Conservation (phyloP, 1,140 invertebrate species). For the Brachionus rotundiformis region DNA sequence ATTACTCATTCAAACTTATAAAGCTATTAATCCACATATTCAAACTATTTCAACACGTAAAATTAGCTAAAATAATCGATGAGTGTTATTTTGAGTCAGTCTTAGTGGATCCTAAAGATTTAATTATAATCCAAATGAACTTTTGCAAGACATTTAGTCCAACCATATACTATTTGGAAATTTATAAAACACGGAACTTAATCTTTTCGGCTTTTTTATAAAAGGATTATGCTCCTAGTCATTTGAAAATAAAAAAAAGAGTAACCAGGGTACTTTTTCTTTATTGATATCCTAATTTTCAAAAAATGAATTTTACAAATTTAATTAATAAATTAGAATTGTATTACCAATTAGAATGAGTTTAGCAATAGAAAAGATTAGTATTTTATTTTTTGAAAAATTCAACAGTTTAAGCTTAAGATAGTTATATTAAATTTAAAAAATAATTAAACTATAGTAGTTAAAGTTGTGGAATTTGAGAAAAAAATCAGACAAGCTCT, state of each 20-base stretch:
- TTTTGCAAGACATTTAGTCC: constrained; percentile 2
- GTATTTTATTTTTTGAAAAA: no score
- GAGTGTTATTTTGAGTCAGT: background rate
- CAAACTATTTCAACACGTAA: background rate
- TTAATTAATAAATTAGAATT: no score
- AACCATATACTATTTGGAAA: background rate
- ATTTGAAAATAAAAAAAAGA: background rate
- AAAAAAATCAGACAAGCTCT: no score
- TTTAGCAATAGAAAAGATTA: no score
- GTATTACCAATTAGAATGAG: no score
- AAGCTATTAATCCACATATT: background rate
- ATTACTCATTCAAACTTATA: background rate
- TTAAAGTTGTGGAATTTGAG: no score
- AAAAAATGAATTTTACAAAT: background rate
- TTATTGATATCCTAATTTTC: background rate
- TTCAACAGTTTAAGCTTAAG: no score
- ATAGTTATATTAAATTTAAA: no score
- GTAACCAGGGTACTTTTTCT: background rate
- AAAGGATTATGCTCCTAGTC: background rate
- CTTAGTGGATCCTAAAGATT: background rate
- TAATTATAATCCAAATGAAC: constrained; percentile 14
- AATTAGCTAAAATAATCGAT: constrained; percentile 6
- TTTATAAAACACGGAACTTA: background rate
- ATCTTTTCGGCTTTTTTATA: background rate
- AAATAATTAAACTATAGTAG: no score